Base-by-base conservation (phyloP, 2,113 vertebrate genomes). In the Notiomystis cincta region DNA sequence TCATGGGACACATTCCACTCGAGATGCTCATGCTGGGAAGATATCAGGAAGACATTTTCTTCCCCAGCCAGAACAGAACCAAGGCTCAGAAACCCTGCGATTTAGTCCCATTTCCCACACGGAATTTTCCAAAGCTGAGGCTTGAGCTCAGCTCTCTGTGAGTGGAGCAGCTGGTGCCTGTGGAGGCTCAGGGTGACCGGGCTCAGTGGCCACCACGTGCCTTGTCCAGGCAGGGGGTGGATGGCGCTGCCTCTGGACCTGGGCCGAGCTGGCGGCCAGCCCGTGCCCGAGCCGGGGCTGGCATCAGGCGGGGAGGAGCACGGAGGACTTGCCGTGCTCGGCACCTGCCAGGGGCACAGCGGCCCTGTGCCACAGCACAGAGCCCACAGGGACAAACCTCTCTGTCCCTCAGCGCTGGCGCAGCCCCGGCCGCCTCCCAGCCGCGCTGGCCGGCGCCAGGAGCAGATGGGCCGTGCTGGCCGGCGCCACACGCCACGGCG, bases 371-470 rank as follows among this genome's bases (percentile, higher is more conserved):
- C 65, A 8, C 86, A 10, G 58, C 45, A 3, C 69, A 9, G 65
- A 75, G 38, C 67, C n/a, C 27, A 1, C 14, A 0, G 38, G 56
- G 40, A 20, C 76, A 54, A 38, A 42, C 5, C 23, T 45, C 17
- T 3, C 44, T 10, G 19, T 42, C 42, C 61, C 15, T 30, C 16
- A 13, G 53, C 7, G 1, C 62, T 4, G 58, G 15, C 58, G 4
- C 57, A n/a, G 61, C 13, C 62, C 40, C 33, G 6, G 1, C 38
- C 0, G 4, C 54, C 21, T 1, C 13, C 60, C 11, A 0, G 1
- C 2, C 2, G 33, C 5, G 1, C 1, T 30, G 1, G 2, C n/a
- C 2, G 0, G 20, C 1, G 8, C 1, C 0, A 14, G 38, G 57
- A 88, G 64, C 95, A 94, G 93, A 89, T 73, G 93, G 91, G 45